phyloP scores from a whole-genome alignment of 2,113 vertebrate species.

The Piaya cayana region DNA sequence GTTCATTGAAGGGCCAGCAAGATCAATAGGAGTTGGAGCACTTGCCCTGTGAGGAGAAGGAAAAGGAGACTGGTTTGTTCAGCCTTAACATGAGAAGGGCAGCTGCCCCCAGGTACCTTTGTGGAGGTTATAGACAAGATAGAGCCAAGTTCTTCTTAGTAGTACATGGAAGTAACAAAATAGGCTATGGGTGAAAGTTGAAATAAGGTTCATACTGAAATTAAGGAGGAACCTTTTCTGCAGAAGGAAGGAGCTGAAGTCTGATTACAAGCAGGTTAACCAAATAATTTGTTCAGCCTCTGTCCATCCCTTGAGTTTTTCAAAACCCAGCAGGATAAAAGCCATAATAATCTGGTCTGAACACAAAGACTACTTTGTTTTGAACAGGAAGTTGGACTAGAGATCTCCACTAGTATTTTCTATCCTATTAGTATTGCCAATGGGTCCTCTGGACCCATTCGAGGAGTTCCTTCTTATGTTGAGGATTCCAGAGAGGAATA shows the following conservation, averaged over 20 bases:
- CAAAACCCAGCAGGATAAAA: background rate
- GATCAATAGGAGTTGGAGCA: background rate
- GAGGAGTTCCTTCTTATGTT: too few species aligned
- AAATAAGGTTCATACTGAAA: background rate
- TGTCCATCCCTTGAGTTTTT: background rate
- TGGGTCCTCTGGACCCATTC: too few species aligned
- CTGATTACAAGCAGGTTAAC: background rate
- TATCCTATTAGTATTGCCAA: background rate
- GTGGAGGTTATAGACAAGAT: background rate
- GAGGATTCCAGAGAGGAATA: too few species aligned
- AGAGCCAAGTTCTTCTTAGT: background rate
- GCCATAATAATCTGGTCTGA: background rate
- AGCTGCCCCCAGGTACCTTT: accelerated
- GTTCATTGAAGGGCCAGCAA: background rate
- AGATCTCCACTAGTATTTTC: background rate
- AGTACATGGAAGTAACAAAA: background rate
- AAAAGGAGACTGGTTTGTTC: background rate
- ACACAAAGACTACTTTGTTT: background rate
- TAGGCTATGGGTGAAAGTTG: background rate
- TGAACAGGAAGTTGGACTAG: background rate
- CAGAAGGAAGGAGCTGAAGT: background rate
- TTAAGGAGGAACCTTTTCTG: background rate
- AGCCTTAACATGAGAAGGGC: background rate
- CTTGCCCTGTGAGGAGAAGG: background rate
- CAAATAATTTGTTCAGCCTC: background rate